These are phyloP conservation scores for Astur gentilis DNA, from an alignment of 2,113 vertebrate genomes.

Conservation along the genomic window DNA sequence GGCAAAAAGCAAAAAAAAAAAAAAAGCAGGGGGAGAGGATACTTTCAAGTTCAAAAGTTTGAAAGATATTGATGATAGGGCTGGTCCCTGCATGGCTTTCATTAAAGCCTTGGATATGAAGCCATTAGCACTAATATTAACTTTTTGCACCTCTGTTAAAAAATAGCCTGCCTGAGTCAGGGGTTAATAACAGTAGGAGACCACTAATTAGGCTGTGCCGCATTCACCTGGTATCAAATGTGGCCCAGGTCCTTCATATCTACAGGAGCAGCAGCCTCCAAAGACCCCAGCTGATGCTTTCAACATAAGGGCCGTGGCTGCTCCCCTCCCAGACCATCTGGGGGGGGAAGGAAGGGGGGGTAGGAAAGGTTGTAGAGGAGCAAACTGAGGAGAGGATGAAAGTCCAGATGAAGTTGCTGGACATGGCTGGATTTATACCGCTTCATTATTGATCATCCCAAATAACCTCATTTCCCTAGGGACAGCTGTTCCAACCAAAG, in stretches of 20 bases:
- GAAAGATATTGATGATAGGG: slow-evolving; percentile 69
- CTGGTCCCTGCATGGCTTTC: slow-evolving; percentile 58
- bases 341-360: not conserved
- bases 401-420: not conserved
- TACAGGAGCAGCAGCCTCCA: slow-evolving; percentile 49
- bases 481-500: not conserved
- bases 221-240: slow-evolving; percentile 33
- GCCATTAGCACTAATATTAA: slow-evolving; percentile 69
- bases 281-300: slow-evolving; percentile 39
- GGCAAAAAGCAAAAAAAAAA: not conserved
- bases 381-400: not conserved
- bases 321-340: slow-evolving; percentile 61
- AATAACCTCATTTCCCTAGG: slow-evolving; percentile 11
- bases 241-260: slow-evolving; percentile 55
- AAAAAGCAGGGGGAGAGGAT: not conserved
- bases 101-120: slow-evolving; percentile 57
- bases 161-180: slow-evolving; percentile 70
- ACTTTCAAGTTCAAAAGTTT: slow-evolving; percentile 56
- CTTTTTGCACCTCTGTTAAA: slow-evolving; percentile 70
- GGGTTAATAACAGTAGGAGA: slow-evolving; percentile 74
- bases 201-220: slow-evolving; percentile 63
- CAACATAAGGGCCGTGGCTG: not conserved
- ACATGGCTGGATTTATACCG: not conserved
- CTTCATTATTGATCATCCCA: not conserved
- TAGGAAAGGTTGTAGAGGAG: not conserved